Conservation (phyloP, 1,140 invertebrate genomes). For the Apis cerana region DNA sequence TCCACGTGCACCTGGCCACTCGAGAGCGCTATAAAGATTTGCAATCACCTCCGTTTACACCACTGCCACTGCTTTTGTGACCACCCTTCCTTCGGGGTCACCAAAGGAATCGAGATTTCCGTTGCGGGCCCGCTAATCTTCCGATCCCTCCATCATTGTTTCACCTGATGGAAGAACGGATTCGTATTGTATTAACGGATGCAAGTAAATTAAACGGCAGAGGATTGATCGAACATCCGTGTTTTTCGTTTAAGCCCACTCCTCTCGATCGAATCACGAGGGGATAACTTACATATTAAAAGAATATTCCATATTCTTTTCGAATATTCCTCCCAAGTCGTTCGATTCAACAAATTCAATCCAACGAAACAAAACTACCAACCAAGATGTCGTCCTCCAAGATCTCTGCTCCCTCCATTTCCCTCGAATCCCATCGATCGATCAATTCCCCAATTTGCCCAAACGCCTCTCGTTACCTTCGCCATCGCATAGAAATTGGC, state of each 20-base stretch:
- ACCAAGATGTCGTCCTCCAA: no score
- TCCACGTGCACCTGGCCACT: slow-evolving; percentile 76
- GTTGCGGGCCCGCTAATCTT: slow-evolving; percentile 67
- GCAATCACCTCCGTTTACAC: slow-evolving; percentile 72
- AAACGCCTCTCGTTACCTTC: not conserved
- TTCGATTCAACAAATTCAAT: no score
- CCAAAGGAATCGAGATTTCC: slow-evolving; percentile 73
- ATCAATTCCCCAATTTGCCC: not conserved
- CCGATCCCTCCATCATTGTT: slow-evolving; percentile 44
- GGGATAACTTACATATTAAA: no score
- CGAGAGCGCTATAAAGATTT: slow-evolving; percentile 71
- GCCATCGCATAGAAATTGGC: not conserved
- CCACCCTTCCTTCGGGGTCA: slow-evolving; percentile 56
- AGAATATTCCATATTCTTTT: no score
- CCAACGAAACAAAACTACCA: no score
- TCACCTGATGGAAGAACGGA: slow-evolving; percentile 46
- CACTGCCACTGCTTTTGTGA: slow-evolving; percentile 56
- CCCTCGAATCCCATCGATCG: no score
- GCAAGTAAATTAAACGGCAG: not conserved
- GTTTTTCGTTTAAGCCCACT: not conserved
- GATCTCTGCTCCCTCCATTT: not conserved
- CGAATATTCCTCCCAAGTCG: no score
- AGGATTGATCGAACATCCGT: no score
- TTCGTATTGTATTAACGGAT: no score
- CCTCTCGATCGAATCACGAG: no score